phyloP scores from a whole-genome alignment of 2,797 vertebrate genomes.

The Dryobates pubescens region DNA sequence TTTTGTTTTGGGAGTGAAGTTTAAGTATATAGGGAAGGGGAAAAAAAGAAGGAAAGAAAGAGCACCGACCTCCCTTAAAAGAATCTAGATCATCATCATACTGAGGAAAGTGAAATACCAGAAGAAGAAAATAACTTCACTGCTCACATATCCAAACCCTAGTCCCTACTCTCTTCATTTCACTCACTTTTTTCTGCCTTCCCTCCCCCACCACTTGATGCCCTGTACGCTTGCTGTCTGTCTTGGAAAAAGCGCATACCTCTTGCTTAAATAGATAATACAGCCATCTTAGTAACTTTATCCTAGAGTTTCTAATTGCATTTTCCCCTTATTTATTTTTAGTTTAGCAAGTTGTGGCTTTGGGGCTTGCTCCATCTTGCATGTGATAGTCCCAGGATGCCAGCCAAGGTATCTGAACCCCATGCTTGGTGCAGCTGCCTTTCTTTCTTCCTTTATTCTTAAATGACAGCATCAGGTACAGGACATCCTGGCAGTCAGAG shows the following conservation, averaged over 20 bases:
- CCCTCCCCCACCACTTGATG: conserved; percentile 53
- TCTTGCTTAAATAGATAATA: conserved; percentile 72
- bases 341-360: conserved; percentile 69
- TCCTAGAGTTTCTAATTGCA: conserved; percentile 72
- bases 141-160: conserved; percentile 40
- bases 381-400: conserved; percentile 60
- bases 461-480: conserved; percentile 60
- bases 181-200: not conserved
- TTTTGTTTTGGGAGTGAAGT: conserved; percentile 32
- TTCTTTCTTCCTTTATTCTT: conserved; percentile 50
- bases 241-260: conserved; percentile 44
- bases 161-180: conserved; percentile 55
- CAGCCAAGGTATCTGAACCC: conserved; percentile 55
- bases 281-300: conserved; percentile 77
- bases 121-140: conserved; percentile 66
- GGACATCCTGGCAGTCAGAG: conserved; percentile 61
- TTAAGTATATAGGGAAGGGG: not conserved
- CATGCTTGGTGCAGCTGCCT: not conserved
- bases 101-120: conserved; percentile 77
- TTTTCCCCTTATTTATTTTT: conserved; percentile 77
- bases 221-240: conserved; percentile 61
- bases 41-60: not conserved
- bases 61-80: conserved; percentile 27
- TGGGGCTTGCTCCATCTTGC: conserved; percentile 73
- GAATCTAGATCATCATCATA: conserved; percentile 47